Percentiles rank a stretch among this genome's conserved stretches.
These are phyloP conservation scores for Podarcis lilfordi DNA, from an alignment of 2,797 vertebrate species.

Conservation along the genomic window DNA sequence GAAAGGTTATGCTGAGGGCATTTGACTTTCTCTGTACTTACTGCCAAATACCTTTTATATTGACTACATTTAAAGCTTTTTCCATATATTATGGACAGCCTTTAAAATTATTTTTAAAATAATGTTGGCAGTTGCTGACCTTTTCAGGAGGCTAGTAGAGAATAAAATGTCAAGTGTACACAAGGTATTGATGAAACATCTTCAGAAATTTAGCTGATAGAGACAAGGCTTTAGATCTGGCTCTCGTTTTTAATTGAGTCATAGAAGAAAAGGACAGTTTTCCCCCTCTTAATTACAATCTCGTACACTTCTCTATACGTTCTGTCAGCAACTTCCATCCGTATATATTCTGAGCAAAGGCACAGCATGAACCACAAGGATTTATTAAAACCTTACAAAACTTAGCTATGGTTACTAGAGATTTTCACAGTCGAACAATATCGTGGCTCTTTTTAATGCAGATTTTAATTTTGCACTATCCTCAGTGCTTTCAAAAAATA, in stretches of 20 bases:
- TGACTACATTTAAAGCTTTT: not conserved
- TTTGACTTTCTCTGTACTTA: not conserved
- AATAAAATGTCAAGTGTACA: not conserved
- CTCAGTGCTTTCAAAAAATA: not conserved
- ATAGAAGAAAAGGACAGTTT: not conserved
- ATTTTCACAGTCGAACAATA: not conserved
- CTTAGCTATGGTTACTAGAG: no score
- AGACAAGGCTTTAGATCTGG: not conserved
- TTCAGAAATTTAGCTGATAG: not conserved
- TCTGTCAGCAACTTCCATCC: slow-evolving; percentile 19
- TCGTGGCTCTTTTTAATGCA: not conserved
- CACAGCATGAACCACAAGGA: slow-evolving; percentile 26
- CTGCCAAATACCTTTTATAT: not conserved
- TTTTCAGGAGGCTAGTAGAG: not conserved
- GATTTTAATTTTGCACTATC: not conserved
- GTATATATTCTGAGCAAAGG: slow-evolving; percentile 41
- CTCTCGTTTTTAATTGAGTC: not conserved
- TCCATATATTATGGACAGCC: not conserved
- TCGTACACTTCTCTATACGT: not conserved
- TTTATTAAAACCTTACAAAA: not conserved
- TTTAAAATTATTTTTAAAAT: not conserved
- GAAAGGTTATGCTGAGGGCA: not conserved
- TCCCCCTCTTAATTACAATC: not conserved
- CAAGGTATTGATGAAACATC: not conserved
- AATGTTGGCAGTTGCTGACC: not conserved